Conservation (phyloP, 2,888 invertebrate genomes). For the Notocelia uddmanniana region DNA sequence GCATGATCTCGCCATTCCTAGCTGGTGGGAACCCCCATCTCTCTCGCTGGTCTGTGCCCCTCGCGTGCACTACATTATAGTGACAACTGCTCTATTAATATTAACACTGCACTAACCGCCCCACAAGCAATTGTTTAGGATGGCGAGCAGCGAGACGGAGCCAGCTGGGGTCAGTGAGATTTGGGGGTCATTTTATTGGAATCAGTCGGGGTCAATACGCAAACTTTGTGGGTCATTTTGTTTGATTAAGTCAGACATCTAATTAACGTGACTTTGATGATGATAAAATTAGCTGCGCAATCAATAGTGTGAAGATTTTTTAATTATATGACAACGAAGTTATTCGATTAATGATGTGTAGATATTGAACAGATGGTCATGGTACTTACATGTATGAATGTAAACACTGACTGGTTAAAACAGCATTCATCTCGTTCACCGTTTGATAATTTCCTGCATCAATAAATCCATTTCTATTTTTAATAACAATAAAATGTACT, state of each 20-base stretch:
- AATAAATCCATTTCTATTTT: too few species aligned
- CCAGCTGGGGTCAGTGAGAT: conserved; percentile 10
- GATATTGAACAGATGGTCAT: too few species aligned
- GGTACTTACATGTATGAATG: too few species aligned
- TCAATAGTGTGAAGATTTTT: background rate
- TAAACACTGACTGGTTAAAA: too few species aligned
- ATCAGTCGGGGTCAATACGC: background rate
- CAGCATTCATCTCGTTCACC: too few species aligned
- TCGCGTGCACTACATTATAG: conserved; percentile 28
- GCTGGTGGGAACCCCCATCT: too few species aligned
- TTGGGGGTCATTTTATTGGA: background rate
- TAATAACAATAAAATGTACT: too few species aligned
- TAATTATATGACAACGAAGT: too few species aligned
- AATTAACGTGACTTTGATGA: background rate
- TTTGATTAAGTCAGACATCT: background rate
- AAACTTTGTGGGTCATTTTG: background rate
- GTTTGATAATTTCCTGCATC: too few species aligned
- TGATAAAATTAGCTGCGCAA: background rate
- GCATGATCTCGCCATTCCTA: too few species aligned
- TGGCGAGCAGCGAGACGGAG: background rate
- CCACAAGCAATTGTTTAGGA: conserved; percentile 17
- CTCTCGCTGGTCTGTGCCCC: background rate
- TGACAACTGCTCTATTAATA: conserved; percentile 40
- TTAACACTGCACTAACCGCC: conserved; percentile 36
- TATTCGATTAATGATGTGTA: too few species aligned